Base-by-base conservation (phyloP, 2,797 vertebrate species). In the Sebastes cheni region DNA sequence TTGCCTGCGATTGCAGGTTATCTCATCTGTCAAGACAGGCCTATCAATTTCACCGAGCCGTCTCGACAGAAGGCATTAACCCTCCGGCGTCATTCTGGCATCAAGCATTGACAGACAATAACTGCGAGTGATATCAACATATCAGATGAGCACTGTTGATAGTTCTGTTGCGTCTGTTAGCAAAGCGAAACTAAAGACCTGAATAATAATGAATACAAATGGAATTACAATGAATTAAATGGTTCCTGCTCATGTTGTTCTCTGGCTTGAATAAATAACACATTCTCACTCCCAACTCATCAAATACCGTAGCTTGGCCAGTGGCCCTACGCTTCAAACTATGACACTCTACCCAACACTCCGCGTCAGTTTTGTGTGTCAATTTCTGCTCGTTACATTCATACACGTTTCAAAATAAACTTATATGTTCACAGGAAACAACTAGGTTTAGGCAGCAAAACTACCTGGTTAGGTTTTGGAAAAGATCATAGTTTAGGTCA, bases 11-110 rank as follows among this genome's bases (percentile, higher is more conserved):
- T 83, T 69, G 81, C 92, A 85, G 81, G 90, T 91, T 92, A 91
- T 91, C 88, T 91, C 88, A 87, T 93, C 91, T 81, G 89, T 93
- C 92, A 94, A 85, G 89, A 70, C 87, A 74, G 79, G 46, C 84
- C 89, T 88, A 89, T 93, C 91, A 90, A 88, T 93, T 93, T 88
- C 81, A 79, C 42, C 7, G 29, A 79, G 90, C 80, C 50, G 79
- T 75, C 87, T 89, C 66, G 39, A 87, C 88, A 89, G 84, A 88
- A 89, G 87, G 87, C 85, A 91, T 91, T 92, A 93, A 93, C 89
- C 90, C 84, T 77, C 78, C 82, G 77, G 89, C 72, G 34, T 90
- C 88, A 83, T 73, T 67, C 81, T 67, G 85, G 64, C 79, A 83
- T 90, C 75, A 73, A 59, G 71, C 83, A 66, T 59, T 84, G 85